Evolutionary conservation across 2,888 invertebrate species (phyloP), one percentile per base, ranked within the genome.

Genomic region (Leucoma salicis): DNA sequence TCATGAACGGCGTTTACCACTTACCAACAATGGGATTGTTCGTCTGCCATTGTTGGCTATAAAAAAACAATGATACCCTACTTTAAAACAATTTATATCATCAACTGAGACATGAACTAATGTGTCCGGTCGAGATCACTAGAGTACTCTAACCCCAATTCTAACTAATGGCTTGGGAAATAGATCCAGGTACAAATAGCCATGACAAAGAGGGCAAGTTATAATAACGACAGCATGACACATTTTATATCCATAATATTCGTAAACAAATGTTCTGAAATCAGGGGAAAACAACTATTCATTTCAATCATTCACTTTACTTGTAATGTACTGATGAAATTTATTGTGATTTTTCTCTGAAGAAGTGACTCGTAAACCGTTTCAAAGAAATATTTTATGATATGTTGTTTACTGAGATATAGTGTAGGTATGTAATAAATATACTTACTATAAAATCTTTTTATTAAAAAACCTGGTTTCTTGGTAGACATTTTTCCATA

Each of bases 361-460:
- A 61, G 38, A 31, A n/a, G 5, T 31, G 32, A 42, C 34, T 56
- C 55, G 42, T 65, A 57, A 65, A 57, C n/a, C 29, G 33, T 37
- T 70, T 70, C 70, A 52, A 47, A 51, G 70, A 70, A 71, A 52
- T 47, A 41, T 51, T 53, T 63, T 55, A 63, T 57, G 63, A 52
- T 49, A 61, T 43, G 53, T 53, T 56, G 55, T 55, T 50, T 6
- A 55, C 29, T 61, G 52, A 47, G 53, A 57, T 41, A 56, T 47
- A 50, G 43, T 36, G 40, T 56, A 46, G 34, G 33, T 50, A n/a
- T n/a, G n/a, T n/a, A 42, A 49, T 56, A 40, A 53, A 50, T 28
- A 49, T 18, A 33, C 7, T 29, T 15, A 18, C 27, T 25, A 27
- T 31, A 37, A 37, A 24, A 16, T 21, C 11, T 29, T 36, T 21